These are phyloP conservation scores for Drosophila saltans DNA, from an alignment of 1,140 invertebrate genomes.

Conservation along the genomic window DNA sequence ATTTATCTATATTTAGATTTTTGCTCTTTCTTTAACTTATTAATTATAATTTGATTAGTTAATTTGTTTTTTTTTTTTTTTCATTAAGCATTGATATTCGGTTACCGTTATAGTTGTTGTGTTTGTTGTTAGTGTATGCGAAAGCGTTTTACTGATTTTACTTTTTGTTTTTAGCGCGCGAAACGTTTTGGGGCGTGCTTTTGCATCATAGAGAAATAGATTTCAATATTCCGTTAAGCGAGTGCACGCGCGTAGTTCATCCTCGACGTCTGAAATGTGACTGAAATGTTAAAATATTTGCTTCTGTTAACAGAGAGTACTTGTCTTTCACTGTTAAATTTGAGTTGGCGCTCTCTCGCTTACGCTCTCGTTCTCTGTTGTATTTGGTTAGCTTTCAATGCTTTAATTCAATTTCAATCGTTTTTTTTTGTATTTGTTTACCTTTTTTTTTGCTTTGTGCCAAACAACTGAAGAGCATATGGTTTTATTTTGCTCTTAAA, in stretches of 20 bases:
- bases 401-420: conserved; percentile 16
- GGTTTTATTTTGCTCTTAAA: background rate
- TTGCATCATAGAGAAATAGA: conserved; percentile 30
- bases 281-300: too few species aligned
- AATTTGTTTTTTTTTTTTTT: background rate
- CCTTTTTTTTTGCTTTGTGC: conserved; percentile 41
- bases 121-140: background rate
- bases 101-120: background rate
- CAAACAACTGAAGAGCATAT: background rate
- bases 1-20: background rate
- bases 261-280: too few species aligned
- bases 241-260: too few species aligned
- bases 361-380: background rate
- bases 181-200: conserved; percentile 64
- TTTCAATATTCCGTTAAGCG: background rate
- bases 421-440: conserved; percentile 49
- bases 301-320: too few species aligned
- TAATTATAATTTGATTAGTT: background rate
- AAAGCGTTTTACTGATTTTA: conserved; percentile 33
- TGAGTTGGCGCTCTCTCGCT: too few species aligned
- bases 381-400: conserved; percentile 17
- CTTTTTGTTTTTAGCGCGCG: conserved; percentile 56
- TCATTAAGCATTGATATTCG: background rate
- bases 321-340: too few species aligned
- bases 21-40: conserved; percentile 1